These are phyloP conservation scores for Mobula hypostoma DNA, from an alignment of 2,113 vertebrate genomes.

Conservation along the genomic window DNA sequence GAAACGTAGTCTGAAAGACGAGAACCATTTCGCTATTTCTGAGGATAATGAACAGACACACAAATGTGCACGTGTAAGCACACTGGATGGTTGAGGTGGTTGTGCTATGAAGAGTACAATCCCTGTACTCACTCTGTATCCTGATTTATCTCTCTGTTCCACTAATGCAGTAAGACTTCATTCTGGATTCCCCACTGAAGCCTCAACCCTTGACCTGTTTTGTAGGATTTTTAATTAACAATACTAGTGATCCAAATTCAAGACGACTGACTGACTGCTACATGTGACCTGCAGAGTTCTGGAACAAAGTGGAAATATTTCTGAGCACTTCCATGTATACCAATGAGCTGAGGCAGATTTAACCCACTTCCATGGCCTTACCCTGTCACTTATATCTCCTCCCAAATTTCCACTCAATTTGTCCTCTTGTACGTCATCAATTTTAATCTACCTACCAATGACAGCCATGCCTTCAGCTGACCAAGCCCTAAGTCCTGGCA, in stretches of 20 bases:
- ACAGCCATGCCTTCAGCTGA: neutral
- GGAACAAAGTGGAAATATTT: neutral
- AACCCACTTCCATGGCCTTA: neutral
- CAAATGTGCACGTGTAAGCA: no score
- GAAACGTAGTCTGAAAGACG: neutral
- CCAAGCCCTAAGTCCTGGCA: neutral
- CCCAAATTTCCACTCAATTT: neutral
- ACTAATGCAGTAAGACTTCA: neutral
- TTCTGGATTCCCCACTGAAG: neutral
- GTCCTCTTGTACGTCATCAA: neutral
- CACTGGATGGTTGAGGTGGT: neutral
- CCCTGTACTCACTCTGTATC: neutral
- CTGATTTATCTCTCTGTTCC: neutral
- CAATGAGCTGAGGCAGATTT: neutral
- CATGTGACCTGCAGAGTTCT: neutral
- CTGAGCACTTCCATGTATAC: neutral
- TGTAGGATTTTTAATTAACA: neutral
- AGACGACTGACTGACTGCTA: neutral
- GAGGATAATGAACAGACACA: neutral
- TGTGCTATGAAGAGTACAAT: neutral
- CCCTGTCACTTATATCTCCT: no score
- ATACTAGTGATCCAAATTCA: slow-evolving; percentile 5
- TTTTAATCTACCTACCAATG: neutral
- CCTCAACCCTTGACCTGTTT: slow-evolving; percentile 8
- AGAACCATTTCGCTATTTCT: neutral